phyloP scores from a whole-genome alignment of 2,113 vertebrate species.

The Aramus guarauna region DNA sequence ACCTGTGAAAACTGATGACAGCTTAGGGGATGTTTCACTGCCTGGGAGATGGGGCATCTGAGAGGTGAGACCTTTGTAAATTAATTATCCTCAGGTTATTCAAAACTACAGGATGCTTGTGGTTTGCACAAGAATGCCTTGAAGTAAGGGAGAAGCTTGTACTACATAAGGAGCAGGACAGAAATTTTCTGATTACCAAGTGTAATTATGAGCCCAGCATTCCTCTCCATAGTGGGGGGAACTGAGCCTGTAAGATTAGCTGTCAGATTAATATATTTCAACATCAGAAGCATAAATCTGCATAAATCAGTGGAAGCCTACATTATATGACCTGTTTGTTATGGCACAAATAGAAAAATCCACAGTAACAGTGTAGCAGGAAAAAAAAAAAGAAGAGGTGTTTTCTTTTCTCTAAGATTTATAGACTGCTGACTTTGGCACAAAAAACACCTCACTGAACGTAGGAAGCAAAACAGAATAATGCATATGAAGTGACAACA shows the following conservation, averaged over 20 bases:
- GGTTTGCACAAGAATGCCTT: background rate
- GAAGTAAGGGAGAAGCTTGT: background rate
- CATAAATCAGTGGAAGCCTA: background rate
- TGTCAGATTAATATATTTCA: slow-evolving; percentile 15
- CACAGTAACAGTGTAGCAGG: background rate
- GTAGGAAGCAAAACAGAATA: background rate
- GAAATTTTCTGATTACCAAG: background rate
- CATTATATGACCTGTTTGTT: background rate
- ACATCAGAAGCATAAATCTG: background rate
- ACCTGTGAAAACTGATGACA: background rate
- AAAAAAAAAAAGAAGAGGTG: background rate
- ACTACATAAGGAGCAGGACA: background rate
- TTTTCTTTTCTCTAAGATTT: background rate
- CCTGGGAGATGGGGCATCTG: background rate
- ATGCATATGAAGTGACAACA: background rate
- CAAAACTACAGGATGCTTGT: background rate
- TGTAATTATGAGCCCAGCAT: background rate
- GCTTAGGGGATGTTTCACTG: background rate
- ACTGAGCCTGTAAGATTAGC: background rate
- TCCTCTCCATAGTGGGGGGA: background rate
- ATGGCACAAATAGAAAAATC: background rate
- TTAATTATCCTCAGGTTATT: background rate
- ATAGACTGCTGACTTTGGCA: background rate
- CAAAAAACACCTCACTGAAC: background rate
- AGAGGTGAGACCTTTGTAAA: background rate